Conservation (phyloP, 2,888 invertebrate genomes). For the Acheta domesticus region DNA sequence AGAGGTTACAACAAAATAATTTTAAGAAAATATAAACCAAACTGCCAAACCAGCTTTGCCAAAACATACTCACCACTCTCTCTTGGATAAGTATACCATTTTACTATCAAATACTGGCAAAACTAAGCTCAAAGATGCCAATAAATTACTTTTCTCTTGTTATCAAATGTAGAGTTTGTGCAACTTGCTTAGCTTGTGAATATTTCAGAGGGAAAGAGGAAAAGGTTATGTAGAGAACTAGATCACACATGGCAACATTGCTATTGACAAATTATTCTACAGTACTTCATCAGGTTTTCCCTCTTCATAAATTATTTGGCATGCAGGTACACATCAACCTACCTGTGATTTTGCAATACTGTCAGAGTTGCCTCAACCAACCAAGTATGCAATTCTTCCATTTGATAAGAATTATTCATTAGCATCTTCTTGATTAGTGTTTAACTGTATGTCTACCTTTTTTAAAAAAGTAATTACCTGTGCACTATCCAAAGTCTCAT, state of each 20-base stretch:
- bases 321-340: too few species aligned
- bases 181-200: too few species aligned
- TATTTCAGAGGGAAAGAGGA: too few species aligned
- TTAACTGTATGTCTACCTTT: background rate
- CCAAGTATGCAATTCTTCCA: background rate
- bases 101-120: background rate
- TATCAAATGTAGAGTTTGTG: too few species aligned
- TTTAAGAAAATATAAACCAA: background rate
- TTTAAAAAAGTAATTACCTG: constrained; percentile 11
- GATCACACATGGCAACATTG: too few species aligned
- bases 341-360: too few species aligned
- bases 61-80: background rate
- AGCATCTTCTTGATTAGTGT: constrained; percentile 12
- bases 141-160: background rate
- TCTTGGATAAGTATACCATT: background rate
- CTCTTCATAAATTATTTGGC: too few species aligned
- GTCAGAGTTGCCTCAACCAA: too few species aligned
- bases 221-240: too few species aligned
- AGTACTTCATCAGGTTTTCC: too few species aligned
- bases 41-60: constrained; percentile 3
- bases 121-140: constrained; percentile 18
- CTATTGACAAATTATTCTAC: too few species aligned
- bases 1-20: background rate
- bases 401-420: background rate
- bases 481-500: constrained; percentile 1